Evolutionary conservation across 1,140 invertebrate genomes (phyloP), one percentile per base, ranked within the genome.

Genomic region (Mercenaria mercenaria): DNA sequence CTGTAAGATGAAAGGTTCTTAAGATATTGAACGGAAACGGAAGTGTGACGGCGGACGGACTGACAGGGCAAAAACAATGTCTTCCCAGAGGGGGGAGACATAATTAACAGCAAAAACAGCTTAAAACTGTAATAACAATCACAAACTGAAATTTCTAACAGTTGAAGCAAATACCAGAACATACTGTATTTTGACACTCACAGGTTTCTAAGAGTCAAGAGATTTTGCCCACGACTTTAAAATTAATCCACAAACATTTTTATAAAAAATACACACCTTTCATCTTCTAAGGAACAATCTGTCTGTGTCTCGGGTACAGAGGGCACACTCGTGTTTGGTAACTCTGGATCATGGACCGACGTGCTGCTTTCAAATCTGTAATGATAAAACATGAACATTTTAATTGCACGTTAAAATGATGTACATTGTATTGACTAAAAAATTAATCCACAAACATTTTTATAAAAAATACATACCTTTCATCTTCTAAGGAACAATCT

Each of bases 391-490:
- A 64, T 64, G 32, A 47, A 47, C 43, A 64, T 64, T 64, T 64
- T 64, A 64, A 64, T 64, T 64, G 61, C 61, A 64, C 61, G 61
- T 64, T 23, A 64, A 64, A 64, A 64, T 64, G 61, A 64, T 64
- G 61, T 64, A 64, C 61, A 64, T 64, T 64, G 61, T 64, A 64
- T 64, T n/a, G 61, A 64, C 32, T 64, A 8, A 47, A 47, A 47
- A 64, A 64, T 64, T 64, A 64, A 64, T 64, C 32, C 32, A 64
- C 61, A 64, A 64, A 64, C 61, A 64, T 64, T 64, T 64, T 64
- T 64, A 64, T 64, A 64, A 64, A n/a, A 23, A 64, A 64, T 64
- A 64, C 61, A 64, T 23, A 64, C 61, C n/a, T 64, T 64, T 64
- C 61, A 64, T 64, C 61, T 64, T 64, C 61, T 64, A 64, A 64